Evolutionary conservation across 1,140 invertebrate species (phyloP).

Genomic region (Sarcophaga bullata): DNA sequence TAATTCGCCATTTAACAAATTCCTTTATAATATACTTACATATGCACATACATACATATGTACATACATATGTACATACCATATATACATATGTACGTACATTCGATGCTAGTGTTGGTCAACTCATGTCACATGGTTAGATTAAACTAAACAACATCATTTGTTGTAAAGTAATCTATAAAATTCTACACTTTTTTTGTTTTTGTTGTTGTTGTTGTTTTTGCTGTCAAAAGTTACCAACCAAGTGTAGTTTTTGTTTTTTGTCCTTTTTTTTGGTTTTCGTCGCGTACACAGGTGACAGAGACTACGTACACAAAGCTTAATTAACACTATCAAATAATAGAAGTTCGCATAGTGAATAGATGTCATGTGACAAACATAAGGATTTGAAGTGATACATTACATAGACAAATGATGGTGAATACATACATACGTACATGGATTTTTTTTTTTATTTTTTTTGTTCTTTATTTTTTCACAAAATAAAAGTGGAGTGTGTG

Average conservation of each 20-base stretch:
- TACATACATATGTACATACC: too few species aligned
- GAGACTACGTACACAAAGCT: neutral
- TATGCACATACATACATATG: too few species aligned
- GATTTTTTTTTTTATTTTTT: neutral
- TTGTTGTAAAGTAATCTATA: neutral
- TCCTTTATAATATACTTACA: too few species aligned
- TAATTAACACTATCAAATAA: constrained; percentile 22
- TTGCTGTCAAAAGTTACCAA: neutral
- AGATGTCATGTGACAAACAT: constrained; percentile 7
- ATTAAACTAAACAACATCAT: neutral
- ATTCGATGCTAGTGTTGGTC: neutral
- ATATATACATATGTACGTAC: neutral
- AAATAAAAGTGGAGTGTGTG: neutral
- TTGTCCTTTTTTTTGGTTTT: neutral
- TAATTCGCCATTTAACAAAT: too few species aligned
- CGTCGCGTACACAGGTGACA: constrained; percentile 6
- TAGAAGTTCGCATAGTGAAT: neutral
- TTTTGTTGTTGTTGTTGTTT: neutral
- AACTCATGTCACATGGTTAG: neutral
- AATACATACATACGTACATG: neutral
- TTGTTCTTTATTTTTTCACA: neutral
- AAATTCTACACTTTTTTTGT: neutral
- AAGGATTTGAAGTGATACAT: constrained; percentile 4
- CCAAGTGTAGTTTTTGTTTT: neutral
- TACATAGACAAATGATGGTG: constrained; percentile 3